phyloP scores from a whole-genome alignment of 2,888 invertebrate species.

The Patella pellucida region DNA sequence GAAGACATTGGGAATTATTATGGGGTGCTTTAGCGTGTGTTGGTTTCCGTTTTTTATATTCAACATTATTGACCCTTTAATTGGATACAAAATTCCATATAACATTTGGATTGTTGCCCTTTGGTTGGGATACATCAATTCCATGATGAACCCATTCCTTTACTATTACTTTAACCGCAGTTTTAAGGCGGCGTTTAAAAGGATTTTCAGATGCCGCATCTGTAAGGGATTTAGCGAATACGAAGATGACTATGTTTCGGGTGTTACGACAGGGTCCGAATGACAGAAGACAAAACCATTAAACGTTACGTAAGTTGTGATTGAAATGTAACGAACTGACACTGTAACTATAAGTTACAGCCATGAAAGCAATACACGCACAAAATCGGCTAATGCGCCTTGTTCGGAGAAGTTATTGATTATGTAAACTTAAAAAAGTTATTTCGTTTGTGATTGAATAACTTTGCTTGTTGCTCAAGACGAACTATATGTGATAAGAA shows the following conservation, averaged over 20 bases:
- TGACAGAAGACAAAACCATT: conserved; percentile 34
- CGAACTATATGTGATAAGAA: too few species aligned
- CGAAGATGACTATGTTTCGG: conserved; percentile 48
- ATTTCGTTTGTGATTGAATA: too few species aligned
- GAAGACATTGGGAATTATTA: conserved; percentile 65
- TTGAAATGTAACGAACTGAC: too few species aligned
- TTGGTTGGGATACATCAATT: conserved; percentile 67
- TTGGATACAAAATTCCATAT: conserved; percentile 61
- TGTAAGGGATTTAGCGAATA: conserved; percentile 59
- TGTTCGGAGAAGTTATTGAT: too few species aligned
- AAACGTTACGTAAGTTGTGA: too few species aligned
- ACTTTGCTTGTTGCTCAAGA: too few species aligned
- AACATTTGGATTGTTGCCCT: conserved; percentile 58
- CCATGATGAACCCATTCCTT: conserved; percentile 78
- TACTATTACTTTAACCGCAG: conserved; percentile 76
- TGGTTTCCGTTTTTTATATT: conserved; percentile 67
- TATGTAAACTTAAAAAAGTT: too few species aligned
- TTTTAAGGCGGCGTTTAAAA: conserved; percentile 67
- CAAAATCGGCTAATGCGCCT: too few species aligned
- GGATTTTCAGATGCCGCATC: conserved; percentile 53
- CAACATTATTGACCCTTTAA: conserved; percentile 63
- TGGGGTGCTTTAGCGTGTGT: conserved; percentile 66
- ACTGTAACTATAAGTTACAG: too few species aligned
- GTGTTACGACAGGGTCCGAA: conserved; percentile 41
- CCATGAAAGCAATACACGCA: too few species aligned